A percentile compares a stretch with the other conserved stretches of the same genome.
phyloP scores from a whole-genome alignment of 92 coral and sea anemone species.

The Meandrina meandrites region DNA sequence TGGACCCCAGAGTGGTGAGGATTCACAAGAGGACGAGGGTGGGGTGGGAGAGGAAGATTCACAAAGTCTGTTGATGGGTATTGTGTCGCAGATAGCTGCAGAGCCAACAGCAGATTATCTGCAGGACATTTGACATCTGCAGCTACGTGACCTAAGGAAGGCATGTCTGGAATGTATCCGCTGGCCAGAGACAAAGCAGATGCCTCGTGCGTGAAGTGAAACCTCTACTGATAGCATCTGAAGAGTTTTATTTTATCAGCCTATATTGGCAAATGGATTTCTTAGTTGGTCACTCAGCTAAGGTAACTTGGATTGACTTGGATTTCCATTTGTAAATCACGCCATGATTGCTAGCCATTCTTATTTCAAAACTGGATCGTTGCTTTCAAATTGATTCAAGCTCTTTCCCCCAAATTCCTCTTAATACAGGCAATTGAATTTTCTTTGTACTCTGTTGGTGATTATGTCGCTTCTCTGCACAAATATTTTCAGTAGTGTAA shows the following conservation, averaged over 20 bases:
- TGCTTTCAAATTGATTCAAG: not conserved
- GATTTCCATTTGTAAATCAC: not conserved
- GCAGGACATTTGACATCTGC: constrained; percentile 73
- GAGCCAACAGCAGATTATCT: constrained; percentile 39
- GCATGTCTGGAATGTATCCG: constrained; percentile 71
- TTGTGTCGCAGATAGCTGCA: constrained; percentile 64
- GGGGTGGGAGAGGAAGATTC: constrained; percentile 22
- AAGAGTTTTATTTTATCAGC: not conserved
- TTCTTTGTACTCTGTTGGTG: too few relatives aligned
- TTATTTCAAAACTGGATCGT: not conserved
- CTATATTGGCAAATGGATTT: not conserved
- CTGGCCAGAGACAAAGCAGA: constrained; percentile 71
- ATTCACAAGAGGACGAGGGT: not conserved
- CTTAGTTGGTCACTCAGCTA: not conserved
- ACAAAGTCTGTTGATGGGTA: constrained; percentile 41
- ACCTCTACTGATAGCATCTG: not conserved
- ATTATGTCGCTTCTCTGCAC: too few relatives aligned
- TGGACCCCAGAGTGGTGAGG: not conserved
- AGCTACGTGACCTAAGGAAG: constrained; percentile 82
- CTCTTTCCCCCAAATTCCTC: too few relatives aligned
- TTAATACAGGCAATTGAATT: too few relatives aligned
- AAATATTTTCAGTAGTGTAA: too few relatives aligned
- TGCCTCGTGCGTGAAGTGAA: constrained; percentile 30
- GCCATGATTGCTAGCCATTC: not conserved
- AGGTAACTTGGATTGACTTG: not conserved